Evolutionary conservation across 2,113 vertebrate species (phyloP).

Genomic region (Oryzias curvinotus): DNA sequence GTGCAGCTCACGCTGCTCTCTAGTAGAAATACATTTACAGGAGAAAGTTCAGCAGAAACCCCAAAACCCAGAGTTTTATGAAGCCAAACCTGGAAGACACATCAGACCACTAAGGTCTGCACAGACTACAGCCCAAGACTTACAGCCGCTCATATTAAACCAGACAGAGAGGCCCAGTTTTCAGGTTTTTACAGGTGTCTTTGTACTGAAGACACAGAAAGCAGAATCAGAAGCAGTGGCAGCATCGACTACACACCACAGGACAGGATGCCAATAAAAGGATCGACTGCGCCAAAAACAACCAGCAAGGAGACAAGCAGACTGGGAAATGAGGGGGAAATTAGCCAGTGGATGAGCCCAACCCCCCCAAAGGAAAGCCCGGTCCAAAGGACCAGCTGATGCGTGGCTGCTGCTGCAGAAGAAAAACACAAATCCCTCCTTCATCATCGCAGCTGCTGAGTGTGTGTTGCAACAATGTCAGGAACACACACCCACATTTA

Average conservation of each 20-base stretch:
- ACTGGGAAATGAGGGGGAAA: slow-evolving; percentile 68
- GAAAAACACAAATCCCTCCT: slow-evolving; percentile 26
- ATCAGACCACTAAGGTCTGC: too few relatives aligned
- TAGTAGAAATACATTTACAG: too few relatives aligned
- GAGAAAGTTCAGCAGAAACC: too few relatives aligned
- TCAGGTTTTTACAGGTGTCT: too few relatives aligned
- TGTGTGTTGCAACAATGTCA: slow-evolving; percentile 6
- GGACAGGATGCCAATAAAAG: slow-evolving; percentile 29
- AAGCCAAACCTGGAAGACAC: too few relatives aligned
- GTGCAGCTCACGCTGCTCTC: too few relatives aligned
- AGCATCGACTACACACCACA: slow-evolving; percentile 10
- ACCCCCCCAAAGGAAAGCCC: slow-evolving; percentile 44
- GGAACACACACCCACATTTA: slow-evolving; percentile 6
- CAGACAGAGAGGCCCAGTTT: too few relatives aligned
- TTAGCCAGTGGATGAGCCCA: slow-evolving; percentile 51
- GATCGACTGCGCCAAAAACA: slow-evolving; percentile 39
- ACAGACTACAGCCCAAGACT: too few relatives aligned
- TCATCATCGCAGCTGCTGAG: slow-evolving; percentile 1
- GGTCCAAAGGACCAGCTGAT: slow-evolving; percentile 52
- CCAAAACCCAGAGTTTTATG: too few relatives aligned
- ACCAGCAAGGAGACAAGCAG: slow-evolving; percentile 48
- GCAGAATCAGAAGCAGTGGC: not conserved
- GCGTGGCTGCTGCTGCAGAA: slow-evolving; percentile 43
- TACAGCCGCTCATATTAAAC: too few relatives aligned
- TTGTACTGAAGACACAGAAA: too few relatives aligned